Percentiles rank a stretch among this genome's conserved stretches.
These are phyloP conservation scores for Argyrosomus japonicus DNA, from an alignment of 2,113 vertebrate species.

Conservation along the genomic window DNA sequence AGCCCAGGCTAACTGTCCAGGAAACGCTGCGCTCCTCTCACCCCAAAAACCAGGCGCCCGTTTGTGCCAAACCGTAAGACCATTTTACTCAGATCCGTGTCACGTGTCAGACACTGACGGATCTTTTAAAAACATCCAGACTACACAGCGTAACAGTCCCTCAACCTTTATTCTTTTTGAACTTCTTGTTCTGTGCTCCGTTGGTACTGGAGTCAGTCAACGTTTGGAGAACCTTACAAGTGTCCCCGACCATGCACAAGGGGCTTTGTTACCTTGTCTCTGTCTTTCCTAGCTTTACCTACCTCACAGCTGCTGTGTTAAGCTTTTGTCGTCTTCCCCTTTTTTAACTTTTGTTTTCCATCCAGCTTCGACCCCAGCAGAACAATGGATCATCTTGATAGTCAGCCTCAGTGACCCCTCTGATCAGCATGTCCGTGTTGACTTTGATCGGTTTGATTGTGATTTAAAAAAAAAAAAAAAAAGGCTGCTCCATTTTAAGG, in stretches of 20 bases:
- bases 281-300: constrained; percentile 80
- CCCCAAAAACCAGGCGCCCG: constrained; percentile 68
- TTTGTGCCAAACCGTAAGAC: constrained; percentile 77
- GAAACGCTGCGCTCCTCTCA: constrained; percentile 72
- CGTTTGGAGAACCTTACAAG: constrained; percentile 48
- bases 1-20: constrained; percentile 72
- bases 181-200: too few species aligned
- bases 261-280: constrained; percentile 68
- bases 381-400: constrained; percentile 46
- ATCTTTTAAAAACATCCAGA: constrained; percentile 54
- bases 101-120: too few species aligned
- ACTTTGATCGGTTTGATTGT: constrained; percentile 65
- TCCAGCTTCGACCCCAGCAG: constrained; percentile 51
- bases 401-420: constrained; percentile 56
- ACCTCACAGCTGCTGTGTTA: constrained; percentile 79
- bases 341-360: constrained; percentile 33
- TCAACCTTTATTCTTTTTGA: constrained; percentile 2
- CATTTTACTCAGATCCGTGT: constrained; percentile 51
- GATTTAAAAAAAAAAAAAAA: not conserved
- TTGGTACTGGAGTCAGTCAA: constrained; percentile 50
- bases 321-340: constrained; percentile 63
- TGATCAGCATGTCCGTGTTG: constrained; percentile 53
- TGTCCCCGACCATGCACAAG: constrained; percentile 68
- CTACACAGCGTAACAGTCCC: constrained; percentile 26
- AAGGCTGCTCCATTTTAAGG: constrained; percentile 47